phyloP scores from a whole-genome alignment of 2,888 invertebrate species.

The Bhutanitis thaidina region DNA sequence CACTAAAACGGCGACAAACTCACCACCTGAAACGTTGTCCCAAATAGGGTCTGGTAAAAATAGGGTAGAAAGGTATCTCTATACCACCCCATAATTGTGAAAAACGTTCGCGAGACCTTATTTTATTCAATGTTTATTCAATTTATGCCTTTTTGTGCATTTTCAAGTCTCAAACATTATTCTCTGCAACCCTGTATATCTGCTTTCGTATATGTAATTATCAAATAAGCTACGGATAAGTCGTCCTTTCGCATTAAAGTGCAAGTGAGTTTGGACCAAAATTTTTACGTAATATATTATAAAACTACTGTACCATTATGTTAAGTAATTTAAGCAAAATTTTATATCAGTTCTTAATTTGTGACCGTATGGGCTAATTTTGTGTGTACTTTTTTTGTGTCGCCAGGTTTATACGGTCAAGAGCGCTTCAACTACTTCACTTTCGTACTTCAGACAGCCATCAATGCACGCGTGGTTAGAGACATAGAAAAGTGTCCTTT shows the following conservation, averaged over 20 bases:
- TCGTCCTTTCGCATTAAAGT: constrained; percentile 5
- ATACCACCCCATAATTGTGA: no score
- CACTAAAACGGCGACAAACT: no score
- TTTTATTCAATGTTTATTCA: no score
- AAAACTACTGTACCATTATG: background rate
- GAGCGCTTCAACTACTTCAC: constrained; percentile 24
- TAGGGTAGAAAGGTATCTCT: no score
- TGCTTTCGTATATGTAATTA: constrained; percentile 7
- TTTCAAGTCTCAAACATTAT: no score
- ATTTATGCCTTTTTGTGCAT: no score
- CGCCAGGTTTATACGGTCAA: constrained; percentile 13
- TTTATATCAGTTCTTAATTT: background rate
- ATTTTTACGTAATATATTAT: constrained; percentile 3
- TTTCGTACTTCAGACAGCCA: constrained; percentile 23
- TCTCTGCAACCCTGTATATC: background rate
- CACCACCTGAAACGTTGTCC: no score
- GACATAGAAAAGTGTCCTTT: constrained; percentile 28
- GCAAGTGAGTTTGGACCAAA: constrained; percentile 7
- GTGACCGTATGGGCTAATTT: background rate
- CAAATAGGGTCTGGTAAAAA: no score
- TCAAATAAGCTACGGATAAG: constrained; percentile 16
- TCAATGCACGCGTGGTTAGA: constrained; percentile 26
- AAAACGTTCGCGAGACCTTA: no score
- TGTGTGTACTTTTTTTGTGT: background rate
- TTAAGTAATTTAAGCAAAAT: background rate